Evolutionary conservation across 2,113 vertebrate genomes (phyloP), one percentile per base, ranked within the genome.

Genomic region (Sarotherodon lohbergeri): DNA sequence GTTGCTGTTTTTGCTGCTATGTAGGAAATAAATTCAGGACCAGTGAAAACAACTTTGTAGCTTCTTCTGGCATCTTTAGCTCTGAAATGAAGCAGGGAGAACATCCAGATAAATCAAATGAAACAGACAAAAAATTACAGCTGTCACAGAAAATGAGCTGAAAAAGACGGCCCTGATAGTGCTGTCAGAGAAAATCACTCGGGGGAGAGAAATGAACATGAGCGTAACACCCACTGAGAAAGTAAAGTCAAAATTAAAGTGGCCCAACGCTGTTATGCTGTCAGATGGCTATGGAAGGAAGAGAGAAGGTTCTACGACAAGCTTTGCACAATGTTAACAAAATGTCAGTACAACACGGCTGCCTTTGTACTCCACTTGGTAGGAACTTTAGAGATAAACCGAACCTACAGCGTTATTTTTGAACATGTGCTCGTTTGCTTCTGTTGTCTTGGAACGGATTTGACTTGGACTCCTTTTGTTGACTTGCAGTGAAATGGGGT

Each of bases 121-220:
- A 78, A 7, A 32, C 43, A 32, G 10, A 78, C 46, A 48, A 50
- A 78, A 78, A 78, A 50, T 78, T 32, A 32, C 43, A 50, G 71
- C 71, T 78, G 71, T 78, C 71, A 78, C 43, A n/a, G 71, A 50
- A 78, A 78, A 78, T 52, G 43, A 52, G 73, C 27, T 78, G 24
- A 32, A 50, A 32, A 78, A 78, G 46, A 50, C 46, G 29, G 11
- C 0, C 6, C 46, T 8, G 54, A 81, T 43, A 13, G 22, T 19
- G 80, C n/a, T 59, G 56, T 61, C 56, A 82, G 16, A 61, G 2
- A 34, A 82, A 81, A 81, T 81, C 54, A 59, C 55, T 59, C 80
- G 0, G 39, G 17, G 56, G 36, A 46, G 55, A 43, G 54, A 24
- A 61, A 29, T 9, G 7, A 27, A 29, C 17, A 1, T 7, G 29